Evolutionary conservation across 2,113 vertebrate species (phyloP).

Genomic region (Plecturocebus donacophilus): DNA sequence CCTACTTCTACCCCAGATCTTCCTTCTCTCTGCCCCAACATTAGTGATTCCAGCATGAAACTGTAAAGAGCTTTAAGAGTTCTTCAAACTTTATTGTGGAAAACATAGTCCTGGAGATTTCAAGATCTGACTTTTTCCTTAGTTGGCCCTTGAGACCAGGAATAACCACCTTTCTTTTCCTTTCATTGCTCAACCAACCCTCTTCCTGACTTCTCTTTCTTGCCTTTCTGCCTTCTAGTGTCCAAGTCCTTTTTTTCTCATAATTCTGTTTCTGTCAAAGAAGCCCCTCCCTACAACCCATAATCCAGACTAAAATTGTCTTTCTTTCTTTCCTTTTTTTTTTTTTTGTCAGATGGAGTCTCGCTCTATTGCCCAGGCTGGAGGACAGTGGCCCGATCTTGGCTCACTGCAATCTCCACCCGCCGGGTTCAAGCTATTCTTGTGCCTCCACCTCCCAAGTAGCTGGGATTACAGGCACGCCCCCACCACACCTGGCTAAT

Average conservation of each 20-base stretch:
- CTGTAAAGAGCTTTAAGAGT: background rate
- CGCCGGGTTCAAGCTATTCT: too few relatives aligned
- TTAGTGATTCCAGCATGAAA: conserved; percentile 36
- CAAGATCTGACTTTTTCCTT: conserved; percentile 35
- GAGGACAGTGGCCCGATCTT: too few relatives aligned
- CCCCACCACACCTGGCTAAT: too few relatives aligned
- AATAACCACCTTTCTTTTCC: conserved; percentile 18
- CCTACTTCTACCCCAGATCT: conserved; percentile 27
- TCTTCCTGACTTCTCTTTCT: conserved; percentile 34
- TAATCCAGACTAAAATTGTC: background rate
- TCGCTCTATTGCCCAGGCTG: too few relatives aligned
- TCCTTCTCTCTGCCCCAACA: conserved; percentile 1
- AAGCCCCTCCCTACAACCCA: background rate
- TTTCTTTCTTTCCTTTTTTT: too few relatives aligned
- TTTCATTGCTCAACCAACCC: background rate
- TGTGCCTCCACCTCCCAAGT: too few relatives aligned
- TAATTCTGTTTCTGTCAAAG: conserved; percentile 51
- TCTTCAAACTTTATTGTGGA: conserved; percentile 55
- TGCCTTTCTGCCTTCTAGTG: conserved; percentile 21
- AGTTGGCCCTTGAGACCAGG: background rate
- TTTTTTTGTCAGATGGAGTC: too few relatives aligned
- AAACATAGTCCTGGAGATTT: conserved; percentile 56
- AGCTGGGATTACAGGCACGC: too few relatives aligned
- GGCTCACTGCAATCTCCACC: too few relatives aligned
- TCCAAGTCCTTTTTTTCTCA: background rate